Base-by-base conservation (phyloP, 2,888 invertebrate genomes). In the Drosophila mulleri region DNA sequence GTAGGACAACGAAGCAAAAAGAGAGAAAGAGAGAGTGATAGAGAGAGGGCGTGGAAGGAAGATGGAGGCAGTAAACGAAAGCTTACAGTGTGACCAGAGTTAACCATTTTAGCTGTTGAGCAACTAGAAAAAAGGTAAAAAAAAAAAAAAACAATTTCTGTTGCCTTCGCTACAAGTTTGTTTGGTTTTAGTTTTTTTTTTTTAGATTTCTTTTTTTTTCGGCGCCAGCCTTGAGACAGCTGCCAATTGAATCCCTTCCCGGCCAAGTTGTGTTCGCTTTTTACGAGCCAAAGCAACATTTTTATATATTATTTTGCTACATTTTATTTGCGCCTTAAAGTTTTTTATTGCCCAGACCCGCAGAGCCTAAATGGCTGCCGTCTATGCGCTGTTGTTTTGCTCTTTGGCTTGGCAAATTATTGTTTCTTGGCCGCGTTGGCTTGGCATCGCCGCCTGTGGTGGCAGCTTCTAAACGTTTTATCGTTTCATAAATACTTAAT, bases 401-500 rank as follows among this genome's bases (percentile, higher is more conserved):
- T 37, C 16, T 67, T 65, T 58, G 29, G 35, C 26, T 47, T 47
- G 9, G 53, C 67, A 66, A 72, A 71, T 88, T 70, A 82, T 83
- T 82, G 70, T 70, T 73, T 72, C 72, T 74, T 65, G 62, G 74
- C 62, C 39, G 56, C 62, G 35, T 53, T 57, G 16, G 4, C 26
- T 9, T 4, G 23, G 45, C 23, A 7, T 20, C 23, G 45, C 23
- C 8, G 45, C 45, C 69, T 32, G 9, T 32, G 32, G 32, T 32
- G 42, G 18, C 53, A 45, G 41, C 35, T 44, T 62, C 59, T 83
- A 88, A 86, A 75, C 87, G 87, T 84, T 78, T 87, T 82, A 90
- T 87, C 80, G 84, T 90, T 88, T 71, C 80, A 88, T 87, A 87
- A 87, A 87, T 90, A 90, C 87, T 83, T 88, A 89, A 89, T 88